A percentile compares a stretch with the other conserved stretches of the same genome.
phyloP scores from a whole-genome alignment of 2,888 invertebrate genomes.

The Cordilura impudica region DNA sequence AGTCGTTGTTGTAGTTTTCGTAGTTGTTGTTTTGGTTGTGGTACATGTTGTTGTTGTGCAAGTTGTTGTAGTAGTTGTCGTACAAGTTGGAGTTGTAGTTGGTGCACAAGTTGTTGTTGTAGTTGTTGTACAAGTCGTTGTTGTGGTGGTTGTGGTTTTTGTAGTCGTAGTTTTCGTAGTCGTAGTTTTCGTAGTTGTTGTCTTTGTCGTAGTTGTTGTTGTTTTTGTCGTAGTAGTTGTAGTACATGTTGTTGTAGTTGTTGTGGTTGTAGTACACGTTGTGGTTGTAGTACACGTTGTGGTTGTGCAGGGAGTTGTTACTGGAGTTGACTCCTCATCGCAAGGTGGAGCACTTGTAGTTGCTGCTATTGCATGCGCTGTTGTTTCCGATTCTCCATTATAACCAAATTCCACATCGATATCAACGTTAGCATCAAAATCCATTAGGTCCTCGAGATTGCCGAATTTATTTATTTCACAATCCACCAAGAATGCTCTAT shows the following conservation, averaged over 20 bases:
- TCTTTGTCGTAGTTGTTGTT: neutral
- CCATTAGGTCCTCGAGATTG: neutral
- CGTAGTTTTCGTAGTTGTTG: neutral
- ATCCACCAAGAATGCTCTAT: constrained; percentile 50
- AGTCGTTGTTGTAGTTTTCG: neutral
- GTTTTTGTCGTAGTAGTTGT: neutral
- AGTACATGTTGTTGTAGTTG: neutral
- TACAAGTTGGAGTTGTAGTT: neutral
- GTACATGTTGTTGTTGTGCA: neutral
- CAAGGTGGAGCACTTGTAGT: neutral
- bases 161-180: constrained; percentile 1
- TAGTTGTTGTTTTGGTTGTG: neutral
- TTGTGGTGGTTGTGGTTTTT: neutral
- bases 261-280: neutral
- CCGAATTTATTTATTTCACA: constrained; percentile 36
- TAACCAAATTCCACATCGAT: neutral
- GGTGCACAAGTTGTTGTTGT: neutral
- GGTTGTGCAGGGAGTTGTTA: neutral
- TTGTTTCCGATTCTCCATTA: neutral
- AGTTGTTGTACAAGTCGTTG: neutral
- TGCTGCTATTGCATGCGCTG: too few species aligned
- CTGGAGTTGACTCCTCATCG: neutral
- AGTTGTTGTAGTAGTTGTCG: neutral
- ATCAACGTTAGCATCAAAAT: neutral
- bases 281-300: neutral